Evolutionary conservation across 2,113 vertebrate genomes (phyloP).

Genomic region (Ophiodon elongatus): DNA sequence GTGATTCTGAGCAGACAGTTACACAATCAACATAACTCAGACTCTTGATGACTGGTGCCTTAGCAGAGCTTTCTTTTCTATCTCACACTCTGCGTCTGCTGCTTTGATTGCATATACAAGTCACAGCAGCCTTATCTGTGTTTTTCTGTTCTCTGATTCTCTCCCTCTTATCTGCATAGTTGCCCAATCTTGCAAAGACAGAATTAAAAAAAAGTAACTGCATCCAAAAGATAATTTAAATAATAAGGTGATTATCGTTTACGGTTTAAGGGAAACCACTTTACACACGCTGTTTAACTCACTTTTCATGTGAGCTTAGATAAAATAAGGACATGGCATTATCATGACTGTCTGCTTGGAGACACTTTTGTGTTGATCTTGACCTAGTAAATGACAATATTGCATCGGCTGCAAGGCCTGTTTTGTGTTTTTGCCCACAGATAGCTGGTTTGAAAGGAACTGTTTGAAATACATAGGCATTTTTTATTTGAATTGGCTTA

Average conservation of each 20-base stretch:
- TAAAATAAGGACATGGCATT: slow-evolving; percentile 64
- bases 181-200: slow-evolving; percentile 48
- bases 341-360: slow-evolving; percentile 47
- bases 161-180: slow-evolving; percentile 63
- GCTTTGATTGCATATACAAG: slow-evolving; percentile 55
- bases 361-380: slow-evolving; percentile 63
- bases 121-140: slow-evolving; percentile 65
- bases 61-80: slow-evolving; percentile 57
- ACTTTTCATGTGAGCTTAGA: slow-evolving; percentile 51
- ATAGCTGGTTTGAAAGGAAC: slow-evolving; percentile 44
- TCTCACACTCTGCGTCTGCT: slow-evolving; percentile 56
- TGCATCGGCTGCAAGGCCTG: slow-evolving; percentile 51
- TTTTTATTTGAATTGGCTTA: slow-evolving; percentile 52
- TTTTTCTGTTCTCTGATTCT: slow-evolving; percentile 31
- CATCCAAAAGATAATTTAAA: slow-evolving; percentile 65
- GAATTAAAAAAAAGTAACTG: slow-evolving; percentile 29
- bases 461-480: slow-evolving; percentile 45
- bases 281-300: slow-evolving; percentile 32
- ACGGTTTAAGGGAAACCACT: slow-evolving; percentile 41
- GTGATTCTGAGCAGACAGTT: slow-evolving; percentile 63
- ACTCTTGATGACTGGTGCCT: slow-evolving; percentile 50
- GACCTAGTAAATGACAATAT: slow-evolving; percentile 48
- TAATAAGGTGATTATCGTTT: slow-evolving; percentile 55
- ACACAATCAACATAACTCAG: slow-evolving; percentile 63
- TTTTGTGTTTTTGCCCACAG: slow-evolving; percentile 53